Conservation (phyloP, 2,113 vertebrate species). For the Suncus etruscus region DNA sequence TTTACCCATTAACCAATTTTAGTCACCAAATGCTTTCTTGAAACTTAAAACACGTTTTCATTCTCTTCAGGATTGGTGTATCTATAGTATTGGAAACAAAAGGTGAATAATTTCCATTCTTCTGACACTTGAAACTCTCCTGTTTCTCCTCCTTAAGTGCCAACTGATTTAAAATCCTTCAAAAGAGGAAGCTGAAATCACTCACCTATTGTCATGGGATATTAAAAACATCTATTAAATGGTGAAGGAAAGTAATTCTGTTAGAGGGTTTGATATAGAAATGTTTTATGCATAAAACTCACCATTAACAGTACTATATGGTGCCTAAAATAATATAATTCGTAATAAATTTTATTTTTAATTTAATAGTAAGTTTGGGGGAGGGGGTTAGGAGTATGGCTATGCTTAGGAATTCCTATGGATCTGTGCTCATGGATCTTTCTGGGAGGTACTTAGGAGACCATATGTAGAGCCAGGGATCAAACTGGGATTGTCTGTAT, state of each 20-base stretch:
- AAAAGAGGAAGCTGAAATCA: neutral
- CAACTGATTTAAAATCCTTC: slow-evolving; percentile 26
- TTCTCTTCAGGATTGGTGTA: neutral
- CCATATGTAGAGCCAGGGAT: too few relatives aligned
- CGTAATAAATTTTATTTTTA: neutral
- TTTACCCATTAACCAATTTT: slow-evolving; percentile 9
- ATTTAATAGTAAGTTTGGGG: neutral
- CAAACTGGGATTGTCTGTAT: too few relatives aligned
- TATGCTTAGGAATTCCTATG: too few relatives aligned
- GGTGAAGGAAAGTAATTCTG: too few relatives aligned
- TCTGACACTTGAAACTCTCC: neutral
- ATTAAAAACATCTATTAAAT: neutral
- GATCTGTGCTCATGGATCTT: too few relatives aligned
- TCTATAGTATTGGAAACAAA: slow-evolving; percentile 13
- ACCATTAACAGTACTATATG: too few relatives aligned
- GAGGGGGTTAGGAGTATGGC: too few relatives aligned
- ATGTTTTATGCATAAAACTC: too few relatives aligned
- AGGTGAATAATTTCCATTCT: neutral
- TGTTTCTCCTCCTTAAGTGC: neutral
- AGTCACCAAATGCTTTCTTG: neutral
- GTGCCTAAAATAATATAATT: neutral
- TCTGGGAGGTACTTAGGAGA: too few relatives aligned
- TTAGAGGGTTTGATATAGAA: too few relatives aligned
- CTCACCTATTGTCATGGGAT: neutral
- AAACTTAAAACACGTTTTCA: neutral